Percentiles rank a stretch among this genome's conserved stretches.
Conservation (phyloP, 2,113 vertebrate species). For the Axis porcinus region DNA sequence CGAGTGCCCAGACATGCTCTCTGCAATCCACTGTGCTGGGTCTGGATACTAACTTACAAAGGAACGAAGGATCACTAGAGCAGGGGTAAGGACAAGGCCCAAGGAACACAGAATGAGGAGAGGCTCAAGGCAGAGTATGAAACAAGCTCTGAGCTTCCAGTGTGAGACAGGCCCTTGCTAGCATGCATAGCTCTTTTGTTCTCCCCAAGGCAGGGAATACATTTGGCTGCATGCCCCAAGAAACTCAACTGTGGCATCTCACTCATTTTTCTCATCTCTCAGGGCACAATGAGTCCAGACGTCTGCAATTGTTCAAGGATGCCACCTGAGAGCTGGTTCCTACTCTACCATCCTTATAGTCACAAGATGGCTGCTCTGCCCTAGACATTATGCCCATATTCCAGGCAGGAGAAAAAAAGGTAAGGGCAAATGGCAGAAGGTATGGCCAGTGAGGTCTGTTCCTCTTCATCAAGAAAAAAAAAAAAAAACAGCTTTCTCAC, state of each 20-base stretch:
- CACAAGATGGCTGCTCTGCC: background rate
- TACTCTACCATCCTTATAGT: background rate
- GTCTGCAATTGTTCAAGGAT: background rate
- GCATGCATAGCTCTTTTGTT: rapidly evolving
- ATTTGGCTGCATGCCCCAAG: rapidly evolving
- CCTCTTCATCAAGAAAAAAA: background rate
- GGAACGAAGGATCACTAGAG: background rate
- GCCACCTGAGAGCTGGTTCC: background rate
- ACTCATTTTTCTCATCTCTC: background rate
- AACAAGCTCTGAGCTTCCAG: background rate
- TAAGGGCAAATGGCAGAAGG: background rate
- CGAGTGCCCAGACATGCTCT: rapidly evolving
- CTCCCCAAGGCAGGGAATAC: rapidly evolving
- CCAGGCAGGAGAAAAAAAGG: background rate
- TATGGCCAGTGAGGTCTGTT: background rate
- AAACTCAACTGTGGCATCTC: rapidly evolving
- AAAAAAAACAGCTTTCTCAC: background rate
- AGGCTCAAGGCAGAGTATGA: background rate
- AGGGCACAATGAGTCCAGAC: too few species aligned
- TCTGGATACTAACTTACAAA: background rate
- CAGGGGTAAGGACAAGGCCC: background rate
- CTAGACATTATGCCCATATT: background rate
- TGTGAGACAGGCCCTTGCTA: background rate
- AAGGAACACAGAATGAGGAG: rapidly evolving
- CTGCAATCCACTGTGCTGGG: rapidly evolving